A percentile compares a stretch with the other conserved stretches of the same genome.
phyloP scores from a whole-genome alignment of 1,140 invertebrate species.

The Drosophila baimaii region DNA sequence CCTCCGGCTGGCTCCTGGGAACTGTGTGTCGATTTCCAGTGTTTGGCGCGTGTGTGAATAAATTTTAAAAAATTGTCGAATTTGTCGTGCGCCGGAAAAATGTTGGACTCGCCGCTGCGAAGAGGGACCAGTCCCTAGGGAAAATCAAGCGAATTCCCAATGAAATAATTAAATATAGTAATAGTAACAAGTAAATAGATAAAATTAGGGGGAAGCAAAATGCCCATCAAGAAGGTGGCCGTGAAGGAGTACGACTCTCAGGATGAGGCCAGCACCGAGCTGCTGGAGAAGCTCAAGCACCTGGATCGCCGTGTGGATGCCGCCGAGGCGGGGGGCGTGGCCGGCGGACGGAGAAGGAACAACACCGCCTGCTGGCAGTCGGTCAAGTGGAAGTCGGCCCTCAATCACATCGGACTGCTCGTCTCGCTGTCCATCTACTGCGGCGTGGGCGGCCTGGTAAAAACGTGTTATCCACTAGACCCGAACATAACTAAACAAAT shows the following conservation, averaged over 20 bases:
- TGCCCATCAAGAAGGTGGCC: constrained; percentile 48
- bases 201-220: background rate
- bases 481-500: constrained; percentile 41
- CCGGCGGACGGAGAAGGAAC: constrained; percentile 15
- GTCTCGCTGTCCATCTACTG: constrained; percentile 90
- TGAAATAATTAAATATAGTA: background rate
- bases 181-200: constrained; percentile 1
- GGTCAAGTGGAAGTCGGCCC: constrained; percentile 85
- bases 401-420: constrained; percentile 89
- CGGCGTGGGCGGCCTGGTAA: constrained; percentile 90
- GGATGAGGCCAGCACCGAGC: constrained; percentile 80
- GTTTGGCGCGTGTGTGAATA: constrained; percentile 38
- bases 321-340: constrained; percentile 53
- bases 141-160: background rate
- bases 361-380: constrained; percentile 71
- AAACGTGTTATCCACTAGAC: constrained; percentile 65
- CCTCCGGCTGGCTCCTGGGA: constrained; percentile 8
- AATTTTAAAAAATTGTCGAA: constrained; percentile 23
- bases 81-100: constrained; percentile 10
- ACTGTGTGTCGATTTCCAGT: background rate
- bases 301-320: constrained; percentile 74
- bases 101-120: constrained; percentile 26
- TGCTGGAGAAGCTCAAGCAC: constrained; percentile 81
- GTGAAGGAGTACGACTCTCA: constrained; percentile 71
- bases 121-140: constrained; percentile 20